These are phyloP conservation scores for Calephelis nemesis DNA, from an alignment of 1,140 invertebrate genomes.

Conservation along the genomic window DNA sequence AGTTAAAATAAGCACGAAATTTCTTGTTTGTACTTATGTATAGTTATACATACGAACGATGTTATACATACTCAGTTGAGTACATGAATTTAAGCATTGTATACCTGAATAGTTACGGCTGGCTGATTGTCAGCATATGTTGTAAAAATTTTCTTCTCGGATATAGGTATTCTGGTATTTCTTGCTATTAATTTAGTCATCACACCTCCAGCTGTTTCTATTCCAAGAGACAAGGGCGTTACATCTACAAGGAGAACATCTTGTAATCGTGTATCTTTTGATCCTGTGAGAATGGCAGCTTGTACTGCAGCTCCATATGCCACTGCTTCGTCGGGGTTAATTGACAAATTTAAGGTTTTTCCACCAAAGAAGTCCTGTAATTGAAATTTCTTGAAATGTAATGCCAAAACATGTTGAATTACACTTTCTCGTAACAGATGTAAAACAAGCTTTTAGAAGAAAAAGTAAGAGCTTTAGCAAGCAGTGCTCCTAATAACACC, in stretches of 20 bases:
- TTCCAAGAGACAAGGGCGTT: constrained; percentile 84
- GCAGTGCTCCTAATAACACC: too few relatives aligned
- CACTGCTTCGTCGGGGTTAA: constrained; percentile 90
- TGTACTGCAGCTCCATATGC: constrained; percentile 88
- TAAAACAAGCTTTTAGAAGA: too few relatives aligned
- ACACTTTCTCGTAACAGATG: too few relatives aligned
- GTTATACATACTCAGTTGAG: too few relatives aligned
- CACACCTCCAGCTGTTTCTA: constrained; percentile 85
- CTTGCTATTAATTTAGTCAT: constrained; percentile 84
- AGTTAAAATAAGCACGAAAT: too few relatives aligned
- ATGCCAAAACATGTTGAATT: background rate
- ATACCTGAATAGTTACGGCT: constrained; percentile 87
- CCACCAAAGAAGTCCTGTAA: constrained; percentile 83
- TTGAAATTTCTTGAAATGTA: background rate
- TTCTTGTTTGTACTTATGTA: too few relatives aligned
- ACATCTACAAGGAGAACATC: constrained; percentile 88
- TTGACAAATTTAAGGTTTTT: constrained; percentile 84
- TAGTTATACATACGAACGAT: too few relatives aligned
- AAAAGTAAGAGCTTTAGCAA: too few relatives aligned
- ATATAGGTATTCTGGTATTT: constrained; percentile 85
- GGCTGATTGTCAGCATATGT: constrained; percentile 85
- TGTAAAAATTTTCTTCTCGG: constrained; percentile 84
- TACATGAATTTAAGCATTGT: too few relatives aligned
- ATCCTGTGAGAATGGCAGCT: constrained; percentile 86
- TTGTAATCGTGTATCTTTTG: constrained; percentile 85